Evolutionary conservation across 2,888 invertebrate species (phyloP).

Genomic region (Chironomus tentans): DNA sequence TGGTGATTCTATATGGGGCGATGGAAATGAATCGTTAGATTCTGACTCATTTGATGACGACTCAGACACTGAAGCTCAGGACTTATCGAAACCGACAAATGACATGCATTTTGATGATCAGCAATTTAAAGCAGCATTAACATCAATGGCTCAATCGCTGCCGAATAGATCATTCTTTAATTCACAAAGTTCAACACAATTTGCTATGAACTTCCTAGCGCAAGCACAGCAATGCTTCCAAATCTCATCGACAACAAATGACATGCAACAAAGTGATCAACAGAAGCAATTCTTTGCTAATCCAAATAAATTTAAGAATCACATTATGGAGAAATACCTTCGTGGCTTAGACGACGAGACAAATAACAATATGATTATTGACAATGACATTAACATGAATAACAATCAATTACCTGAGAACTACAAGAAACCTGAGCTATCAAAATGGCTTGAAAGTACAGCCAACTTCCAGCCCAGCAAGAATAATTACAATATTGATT

Average conservation of each 20-base stretch:
- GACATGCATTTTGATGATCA: not conserved
- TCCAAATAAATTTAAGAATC: slow-evolving; percentile 47
- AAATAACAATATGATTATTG: not conserved
- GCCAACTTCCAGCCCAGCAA: slow-evolving; percentile 64
- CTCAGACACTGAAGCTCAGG: slow-evolving; percentile 1
- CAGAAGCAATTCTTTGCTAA: slow-evolving; percentile 30
- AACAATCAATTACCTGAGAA: slow-evolving; percentile 31
- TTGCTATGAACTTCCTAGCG: slow-evolving; percentile 30
- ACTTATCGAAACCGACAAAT: not conserved
- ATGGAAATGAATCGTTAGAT: slow-evolving; percentile 29
- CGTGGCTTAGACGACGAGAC: slow-evolving; percentile 36
- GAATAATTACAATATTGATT: slow-evolving; percentile 49
- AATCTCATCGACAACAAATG: slow-evolving; percentile 30
- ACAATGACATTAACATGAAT: not conserved
- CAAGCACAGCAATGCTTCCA: slow-evolving; percentile 38
- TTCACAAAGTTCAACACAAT: slow-evolving; percentile 7
- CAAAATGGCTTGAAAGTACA: slow-evolving; percentile 68
- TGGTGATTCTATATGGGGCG: slow-evolving; percentile 70
- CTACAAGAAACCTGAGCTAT: slow-evolving; percentile 50
- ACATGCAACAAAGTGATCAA: slow-evolving; percentile 34
- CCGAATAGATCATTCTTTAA: not conserved
- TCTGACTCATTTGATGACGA: not conserved
- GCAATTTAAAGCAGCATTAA: not conserved
- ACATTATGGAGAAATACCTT: slow-evolving; percentile 52
- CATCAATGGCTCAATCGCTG: slow-evolving; percentile 6